Percentiles rank a stretch among this genome's conserved stretches.
Conservation (phyloP, 37 sponge, comb jelly and placozoan genomes). For the Lycopodina hypogea region DNA sequence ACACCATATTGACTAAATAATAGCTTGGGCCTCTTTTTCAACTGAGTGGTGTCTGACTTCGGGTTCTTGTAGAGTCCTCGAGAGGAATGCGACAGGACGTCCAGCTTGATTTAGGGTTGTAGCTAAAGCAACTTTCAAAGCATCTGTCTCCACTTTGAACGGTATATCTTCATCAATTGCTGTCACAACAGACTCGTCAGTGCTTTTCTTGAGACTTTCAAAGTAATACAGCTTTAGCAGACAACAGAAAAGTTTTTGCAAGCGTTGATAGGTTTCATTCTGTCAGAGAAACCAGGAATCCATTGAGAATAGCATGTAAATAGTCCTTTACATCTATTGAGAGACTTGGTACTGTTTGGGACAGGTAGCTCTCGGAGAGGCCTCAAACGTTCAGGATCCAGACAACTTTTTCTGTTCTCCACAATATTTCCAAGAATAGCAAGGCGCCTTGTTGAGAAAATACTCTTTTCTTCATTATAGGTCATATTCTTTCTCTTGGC, state of each 20-base stretch:
- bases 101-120: constrained; percentile 9
- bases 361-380: not conserved
- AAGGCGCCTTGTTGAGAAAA: too few species aligned
- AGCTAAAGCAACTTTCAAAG: too few species aligned
- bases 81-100: constrained; percentile 11
- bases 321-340: not conserved
- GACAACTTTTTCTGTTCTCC: not conserved
- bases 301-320: not conserved
- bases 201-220: not conserved
- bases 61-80: not conserved
- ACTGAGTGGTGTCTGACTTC: not conserved
- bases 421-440: not conserved
- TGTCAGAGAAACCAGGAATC: too few species aligned
- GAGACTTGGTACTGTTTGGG: not conserved
- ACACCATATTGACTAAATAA: not conserved
- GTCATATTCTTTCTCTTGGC: too few species aligned
- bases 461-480: too few species aligned
- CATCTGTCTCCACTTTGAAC: not conserved
- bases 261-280: not conserved
- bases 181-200: not conserved
- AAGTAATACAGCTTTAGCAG: not conserved
- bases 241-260: not conserved
- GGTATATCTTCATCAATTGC: not conserved
- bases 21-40: constrained; percentile 14
- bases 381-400: not conserved